Conservation (phyloP, 2,888 invertebrate species). For the Glyphotaelius pellucidus region DNA sequence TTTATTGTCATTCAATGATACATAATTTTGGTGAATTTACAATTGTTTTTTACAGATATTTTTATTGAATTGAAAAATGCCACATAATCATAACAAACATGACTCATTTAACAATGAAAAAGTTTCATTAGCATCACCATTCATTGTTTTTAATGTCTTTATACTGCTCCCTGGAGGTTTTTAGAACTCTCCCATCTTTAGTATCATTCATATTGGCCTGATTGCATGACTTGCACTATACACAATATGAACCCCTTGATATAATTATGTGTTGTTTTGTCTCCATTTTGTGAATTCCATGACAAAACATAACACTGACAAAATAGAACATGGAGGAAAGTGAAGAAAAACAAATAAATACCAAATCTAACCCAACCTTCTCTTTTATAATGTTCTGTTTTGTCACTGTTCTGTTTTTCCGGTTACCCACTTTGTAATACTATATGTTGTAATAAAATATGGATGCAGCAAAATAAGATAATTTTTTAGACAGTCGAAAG, state of each 20-base stretch:
- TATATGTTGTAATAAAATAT: neutral
- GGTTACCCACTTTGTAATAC: neutral
- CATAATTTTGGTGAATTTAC: slow-evolving; percentile 63
- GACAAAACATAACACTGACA: too few species aligned
- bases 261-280: neutral
- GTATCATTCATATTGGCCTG: neutral
- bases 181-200: neutral
- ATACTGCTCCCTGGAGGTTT: neutral
- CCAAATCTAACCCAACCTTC: too few species aligned
- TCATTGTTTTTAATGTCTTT: neutral
- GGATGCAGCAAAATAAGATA: neutral
- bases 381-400: neutral
- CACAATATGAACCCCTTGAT: neutral
- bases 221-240: neutral
- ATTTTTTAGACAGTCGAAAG: too few species aligned
- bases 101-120: neutral
- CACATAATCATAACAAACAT: slow-evolving; percentile 12
- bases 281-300: neutral
- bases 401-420: neutral
- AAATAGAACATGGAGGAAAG: too few species aligned
- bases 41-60: slow-evolving; percentile 13
- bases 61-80: neutral
- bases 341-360: too few species aligned
- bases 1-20: slow-evolving; percentile 52
- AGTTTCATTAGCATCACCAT: neutral